A percentile compares a stretch with the other conserved stretches of the same genome.
These are phyloP conservation scores for Melanchra persicariae DNA, from an alignment of 2,888 invertebrate species.

Conservation along the genomic window DNA sequence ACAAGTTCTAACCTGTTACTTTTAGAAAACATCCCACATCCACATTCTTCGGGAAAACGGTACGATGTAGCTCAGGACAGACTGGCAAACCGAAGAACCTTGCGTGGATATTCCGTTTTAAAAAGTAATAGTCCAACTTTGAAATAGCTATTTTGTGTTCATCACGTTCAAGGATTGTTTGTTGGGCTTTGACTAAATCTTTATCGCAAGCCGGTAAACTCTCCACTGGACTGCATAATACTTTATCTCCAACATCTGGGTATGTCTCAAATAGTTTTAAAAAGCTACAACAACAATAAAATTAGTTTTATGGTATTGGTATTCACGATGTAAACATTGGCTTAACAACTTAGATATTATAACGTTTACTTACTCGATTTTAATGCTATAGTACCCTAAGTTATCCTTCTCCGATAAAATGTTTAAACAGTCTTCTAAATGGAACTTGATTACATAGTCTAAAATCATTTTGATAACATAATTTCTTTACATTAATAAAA, in stretches of 20 bases:
- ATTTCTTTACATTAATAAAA: background rate
- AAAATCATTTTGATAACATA: conserved; percentile 77
- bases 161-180: conserved; percentile 86
- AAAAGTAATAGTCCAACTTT: conserved; percentile 77
- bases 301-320: too few relatives aligned
- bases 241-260: conserved; percentile 92
- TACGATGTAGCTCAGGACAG: conserved; percentile 92
- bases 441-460: conserved; percentile 91
- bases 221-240: conserved; percentile 92
- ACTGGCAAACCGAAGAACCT: conserved; percentile 93
- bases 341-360: background rate
- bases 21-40: conserved; percentile 94
- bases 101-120: conserved; percentile 93
- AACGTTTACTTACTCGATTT: conserved; percentile 92
- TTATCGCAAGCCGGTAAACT: conserved; percentile 92
- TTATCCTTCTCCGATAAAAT: conserved; percentile 92
- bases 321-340: conserved; percentile 13
- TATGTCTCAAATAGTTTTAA: conserved; percentile 93
- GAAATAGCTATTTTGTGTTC: conserved; percentile 77
- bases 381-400: conserved; percentile 92
- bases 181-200: conserved; percentile 91
- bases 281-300: conserved; percentile 89
- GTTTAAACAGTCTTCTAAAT: conserved; percentile 91
- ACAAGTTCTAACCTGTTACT: conserved; percentile 91
- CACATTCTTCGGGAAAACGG: conserved; percentile 92